A percentile compares a stretch with the other conserved stretches of the same genome.
These are phyloP conservation scores for Lagocephalus sceleratus DNA, from an alignment of 2,797 vertebrate species.

Conservation along the genomic window DNA sequence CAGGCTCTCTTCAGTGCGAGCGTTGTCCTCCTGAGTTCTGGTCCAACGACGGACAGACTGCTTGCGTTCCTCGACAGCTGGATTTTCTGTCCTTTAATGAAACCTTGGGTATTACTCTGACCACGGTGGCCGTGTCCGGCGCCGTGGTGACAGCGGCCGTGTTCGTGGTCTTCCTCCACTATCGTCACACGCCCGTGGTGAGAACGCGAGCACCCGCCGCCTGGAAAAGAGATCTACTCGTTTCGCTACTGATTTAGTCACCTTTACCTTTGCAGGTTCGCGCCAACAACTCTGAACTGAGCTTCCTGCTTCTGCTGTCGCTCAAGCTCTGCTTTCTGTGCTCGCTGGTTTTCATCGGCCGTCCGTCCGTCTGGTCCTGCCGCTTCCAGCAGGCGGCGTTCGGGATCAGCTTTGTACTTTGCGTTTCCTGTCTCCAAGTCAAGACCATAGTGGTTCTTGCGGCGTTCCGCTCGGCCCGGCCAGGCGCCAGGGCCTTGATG, in stretches of 20 bases:
- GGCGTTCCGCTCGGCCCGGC: constrained; percentile 63
- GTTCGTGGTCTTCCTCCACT: constrained; percentile 65
- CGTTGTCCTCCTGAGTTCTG: constrained; percentile 72
- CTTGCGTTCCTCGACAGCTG: constrained; percentile 64
- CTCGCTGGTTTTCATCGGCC: constrained; percentile 69
- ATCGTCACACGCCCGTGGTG: constrained; percentile 73
- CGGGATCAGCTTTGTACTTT: constrained; percentile 66
- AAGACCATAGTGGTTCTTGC: constrained; percentile 72
- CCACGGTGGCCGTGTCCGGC: constrained; percentile 63
- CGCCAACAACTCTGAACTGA: constrained; percentile 76
- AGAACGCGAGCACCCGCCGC: constrained; percentile 10
- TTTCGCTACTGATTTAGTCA: background rate
- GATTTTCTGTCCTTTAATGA: constrained; percentile 77
- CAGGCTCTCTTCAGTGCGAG: constrained; percentile 67
- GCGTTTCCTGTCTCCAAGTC: constrained; percentile 61
- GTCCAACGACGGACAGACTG: constrained; percentile 62
- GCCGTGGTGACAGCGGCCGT: constrained; percentile 60
- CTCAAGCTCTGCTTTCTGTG: constrained; percentile 74
- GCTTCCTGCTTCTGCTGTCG: constrained; percentile 70
- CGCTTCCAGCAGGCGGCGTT: constrained; percentile 63
- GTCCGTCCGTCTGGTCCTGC: constrained; percentile 57
- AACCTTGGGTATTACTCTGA: constrained; percentile 69
- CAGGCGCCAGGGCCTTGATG: constrained; percentile 57
- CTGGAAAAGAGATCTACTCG: background rate
- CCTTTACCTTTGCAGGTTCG: constrained; percentile 48